Conservation (phyloP, 2,113 vertebrate genomes). For the Neopipo cinnamomea region DNA sequence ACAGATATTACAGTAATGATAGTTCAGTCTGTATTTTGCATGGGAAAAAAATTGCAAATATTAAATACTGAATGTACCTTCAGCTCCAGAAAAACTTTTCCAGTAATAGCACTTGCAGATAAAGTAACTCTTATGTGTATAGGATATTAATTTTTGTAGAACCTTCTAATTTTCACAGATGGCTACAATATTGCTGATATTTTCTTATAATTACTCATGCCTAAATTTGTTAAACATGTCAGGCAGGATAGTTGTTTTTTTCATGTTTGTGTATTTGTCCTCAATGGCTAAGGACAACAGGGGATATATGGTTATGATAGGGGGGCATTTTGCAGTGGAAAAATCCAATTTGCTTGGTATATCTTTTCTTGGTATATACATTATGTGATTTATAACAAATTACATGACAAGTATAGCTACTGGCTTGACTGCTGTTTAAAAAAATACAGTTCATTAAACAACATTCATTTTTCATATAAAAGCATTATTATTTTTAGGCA, state of each 20-base stretch:
- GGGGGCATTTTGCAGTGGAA: conserved; percentile 2
- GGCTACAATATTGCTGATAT: not conserved
- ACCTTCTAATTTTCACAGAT: not conserved
- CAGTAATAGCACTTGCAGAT: not conserved
- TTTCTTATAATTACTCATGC: not conserved
- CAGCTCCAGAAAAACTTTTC: not conserved
- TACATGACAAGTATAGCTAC: conserved; percentile 73
- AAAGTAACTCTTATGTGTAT: not conserved
- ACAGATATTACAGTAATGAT: not conserved
- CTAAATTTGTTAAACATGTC: not conserved
- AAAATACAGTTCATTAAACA: conserved; percentile 82
- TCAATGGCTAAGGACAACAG: not conserved
- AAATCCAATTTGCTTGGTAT: not conserved
- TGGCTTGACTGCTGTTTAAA: conserved; percentile 56
- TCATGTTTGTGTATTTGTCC: not conserved
- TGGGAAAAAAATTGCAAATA: not conserved
- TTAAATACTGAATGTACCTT: not conserved
- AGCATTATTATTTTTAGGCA: conserved; percentile 76
- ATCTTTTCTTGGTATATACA: not conserved
- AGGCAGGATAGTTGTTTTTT: not conserved
- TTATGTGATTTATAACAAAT: conserved; percentile 72
- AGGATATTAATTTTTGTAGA: not conserved
- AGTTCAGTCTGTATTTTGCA: not conserved
- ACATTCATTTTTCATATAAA: conserved; percentile 75
- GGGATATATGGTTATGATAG: not conserved